Evolutionary conservation across 2,797 vertebrate species (phyloP).

Genomic region (Aulostomus chinensis): DNA sequence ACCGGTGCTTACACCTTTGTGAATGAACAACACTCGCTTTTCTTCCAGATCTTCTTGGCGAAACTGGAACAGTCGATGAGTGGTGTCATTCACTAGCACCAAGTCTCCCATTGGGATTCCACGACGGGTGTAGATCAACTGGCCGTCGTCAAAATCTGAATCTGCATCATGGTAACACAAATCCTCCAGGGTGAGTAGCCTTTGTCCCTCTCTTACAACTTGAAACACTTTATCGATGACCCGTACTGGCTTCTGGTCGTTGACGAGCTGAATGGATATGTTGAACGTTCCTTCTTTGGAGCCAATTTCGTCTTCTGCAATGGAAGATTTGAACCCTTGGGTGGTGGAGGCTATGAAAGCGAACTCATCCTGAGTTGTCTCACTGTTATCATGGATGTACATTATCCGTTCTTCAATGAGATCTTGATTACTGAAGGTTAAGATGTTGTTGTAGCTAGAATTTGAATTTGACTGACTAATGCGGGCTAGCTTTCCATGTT

Average conservation of each 20-base stretch:
- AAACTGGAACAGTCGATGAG: constrained; percentile 87
- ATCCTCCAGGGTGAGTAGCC: constrained; percentile 84
- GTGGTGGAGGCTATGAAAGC: constrained; percentile 77
- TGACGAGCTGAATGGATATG: constrained; percentile 84
- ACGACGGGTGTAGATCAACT: constrained; percentile 85
- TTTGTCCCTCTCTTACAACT: constrained; percentile 82
- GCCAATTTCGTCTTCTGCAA: constrained; percentile 49
- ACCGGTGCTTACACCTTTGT: constrained; percentile 82
- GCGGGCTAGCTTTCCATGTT: constrained; percentile 83
- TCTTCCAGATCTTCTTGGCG: constrained; percentile 84
- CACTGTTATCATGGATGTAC: constrained; percentile 90
- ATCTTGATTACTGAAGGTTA: constrained; percentile 85
- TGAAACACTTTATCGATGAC: constrained; percentile 87
- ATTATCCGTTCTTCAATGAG: constrained; percentile 81
- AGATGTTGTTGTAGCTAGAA: constrained; percentile 77
- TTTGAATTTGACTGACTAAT: constrained; percentile 82
- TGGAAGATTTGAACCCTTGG: constrained; percentile 54
- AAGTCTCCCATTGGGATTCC: constrained; percentile 91
- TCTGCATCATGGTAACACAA: constrained; percentile 88
- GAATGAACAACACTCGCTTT: constrained; percentile 85
- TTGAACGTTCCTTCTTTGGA: constrained; percentile 80
- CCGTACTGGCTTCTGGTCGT: constrained; percentile 89
- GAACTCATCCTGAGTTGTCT: constrained; percentile 84
- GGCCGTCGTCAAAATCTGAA: constrained; percentile 86
- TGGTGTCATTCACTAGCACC: constrained; percentile 84